Evolutionary conservation across 2,113 vertebrate genomes (phyloP), one percentile per base, ranked within the genome.

Genomic region (Ictalurus furcatus): DNA sequence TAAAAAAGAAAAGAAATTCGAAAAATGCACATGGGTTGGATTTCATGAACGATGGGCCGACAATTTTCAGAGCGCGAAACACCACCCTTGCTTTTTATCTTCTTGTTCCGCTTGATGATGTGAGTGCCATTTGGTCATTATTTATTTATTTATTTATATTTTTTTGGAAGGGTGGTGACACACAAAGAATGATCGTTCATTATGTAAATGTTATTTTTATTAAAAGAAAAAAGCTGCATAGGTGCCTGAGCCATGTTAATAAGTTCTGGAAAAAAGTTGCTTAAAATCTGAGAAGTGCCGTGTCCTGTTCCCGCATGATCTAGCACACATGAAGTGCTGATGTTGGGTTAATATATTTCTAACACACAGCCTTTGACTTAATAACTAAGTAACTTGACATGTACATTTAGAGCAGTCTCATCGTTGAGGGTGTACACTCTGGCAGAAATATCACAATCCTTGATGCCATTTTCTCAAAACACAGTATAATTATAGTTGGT

Each of bases 271-370:
- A 17, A 5, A 0, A 23, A 74, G 21, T 17, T 1, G 34, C 5
- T 40, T 69, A 30, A 69, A 69, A 23, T 69, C 67, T 21, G 44
- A 78, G 9, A 79, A 25, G 44, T 28, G 23, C 23, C 0, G 37
- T 2, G 8, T 25, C 37, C 37, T 40, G 19, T 44, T 44, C 30
- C 73, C 3, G 7, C 37, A 8, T 9, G 2, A 37, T 11, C 37
- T 40, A 2, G 7, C 19, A 3, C 17, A 21, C 44, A 48, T 48
- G 13, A 48, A 52, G 14, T 48, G 4, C 44, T 78, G 74, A 5
- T 52, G 21, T 40, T 74, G 9, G 74, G 74, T 80, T 80, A 56
- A 80, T 80, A 56, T 80, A 30, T 56, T 80, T 30, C 48, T 80
- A 80, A 79, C 0, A 6, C 73, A 25, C 23, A 52, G 44, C 44